Evolutionary conservation across 1,140 invertebrate species (phyloP), one percentile per base, ranked within the genome.

Genomic region (Goniozus legneri): DNA sequence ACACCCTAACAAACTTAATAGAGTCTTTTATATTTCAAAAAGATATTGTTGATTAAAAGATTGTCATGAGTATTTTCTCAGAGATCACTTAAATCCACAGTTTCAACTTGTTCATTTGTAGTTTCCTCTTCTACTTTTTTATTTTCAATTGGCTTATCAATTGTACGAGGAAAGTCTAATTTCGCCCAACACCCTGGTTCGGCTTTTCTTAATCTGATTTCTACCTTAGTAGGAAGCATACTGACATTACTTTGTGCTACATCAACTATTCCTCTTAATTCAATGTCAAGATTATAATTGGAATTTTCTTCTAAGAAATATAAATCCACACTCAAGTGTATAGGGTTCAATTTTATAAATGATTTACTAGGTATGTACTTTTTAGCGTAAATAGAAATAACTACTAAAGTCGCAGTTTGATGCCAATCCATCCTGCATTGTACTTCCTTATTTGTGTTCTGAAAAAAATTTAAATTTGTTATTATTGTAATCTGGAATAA

Each of bases 361-460:
- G 88, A 91, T 41, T 80, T 67, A 20, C 79, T 77, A 24, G 92
- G 91, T 60, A 93, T 80, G 67, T 95, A 91, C 47, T 90, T 86
- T 73, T 97, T 97, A 1, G 89, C 89, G 78, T 91, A 97, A 39
- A 97, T 81, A 34, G 91, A 88, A 18, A 97, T 81, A 51, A 89
- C 84, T 0, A 97, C 87, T 75, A 83, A 78, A 3, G 80, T 81
- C 8, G 82, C 85, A 10, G 92, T 95, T 77, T 96, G 93, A 78
- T 94, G 89, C 88, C 91, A 97, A 70, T 97, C 95, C 77, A 89
- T 86, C 19, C 94, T 82, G 69, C 93, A 97, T 44, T 86, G 81
- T 1, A 39, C 73, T 16, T 49, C 52, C 52, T 66, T 67, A 37
- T 56, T 47, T 1, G 27, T 43, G 54, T 58, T 56, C 65, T 71